Evolutionary conservation across 2,888 invertebrate species (phyloP), one percentile per base, ranked within the genome.

Genomic region (Hydrotaea diabolus): DNA sequence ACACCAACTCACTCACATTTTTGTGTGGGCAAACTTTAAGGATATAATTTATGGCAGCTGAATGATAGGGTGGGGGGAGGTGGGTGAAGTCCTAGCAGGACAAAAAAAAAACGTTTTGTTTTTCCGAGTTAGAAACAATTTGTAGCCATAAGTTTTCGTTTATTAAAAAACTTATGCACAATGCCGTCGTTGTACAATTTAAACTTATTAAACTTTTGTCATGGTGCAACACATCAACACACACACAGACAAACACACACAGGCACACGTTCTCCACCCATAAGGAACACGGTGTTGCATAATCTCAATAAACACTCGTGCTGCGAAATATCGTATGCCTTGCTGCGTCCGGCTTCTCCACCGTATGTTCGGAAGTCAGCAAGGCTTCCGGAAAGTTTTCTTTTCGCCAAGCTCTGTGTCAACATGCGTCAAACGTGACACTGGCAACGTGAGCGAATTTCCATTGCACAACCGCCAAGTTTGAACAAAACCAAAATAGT

Each of bases 371-470:
- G 66, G 36, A 82, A 85, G 82, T 74, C 62, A n/a, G n/a, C n/a
- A n/a, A 64, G 79, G 85, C 79, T 82, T 85, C 82, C 79, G 11
- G 75, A 78, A 85, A 85, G 69, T 85, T 85, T 85, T 77, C 71
- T 82, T 82, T 85, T 79, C 73, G 7, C 31, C 31, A 82, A 82
- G 82, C 77, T 85, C 79, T 82, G 85, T 85, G 85, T 85, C 85
- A 85, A 85, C 85, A 85, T 85, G 82, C 85, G 82, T 85, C 85
- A 85, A 85, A 85, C 85, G 85, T 85, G 85, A 77, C 82, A 80
- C 26, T 46, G 76, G 78, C 82, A 85, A 85, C 85, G 85, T 85
- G 85, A 85, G 49, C 9, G 43, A 43, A 9, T 49, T 74, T 31
- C 21, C 69, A 13, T 53, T 64, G 71, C 62, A 64, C 5, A 21